These are phyloP conservation scores for Chesias legatella DNA, from an alignment of 2,888 invertebrate species.

Conservation along the genomic window DNA sequence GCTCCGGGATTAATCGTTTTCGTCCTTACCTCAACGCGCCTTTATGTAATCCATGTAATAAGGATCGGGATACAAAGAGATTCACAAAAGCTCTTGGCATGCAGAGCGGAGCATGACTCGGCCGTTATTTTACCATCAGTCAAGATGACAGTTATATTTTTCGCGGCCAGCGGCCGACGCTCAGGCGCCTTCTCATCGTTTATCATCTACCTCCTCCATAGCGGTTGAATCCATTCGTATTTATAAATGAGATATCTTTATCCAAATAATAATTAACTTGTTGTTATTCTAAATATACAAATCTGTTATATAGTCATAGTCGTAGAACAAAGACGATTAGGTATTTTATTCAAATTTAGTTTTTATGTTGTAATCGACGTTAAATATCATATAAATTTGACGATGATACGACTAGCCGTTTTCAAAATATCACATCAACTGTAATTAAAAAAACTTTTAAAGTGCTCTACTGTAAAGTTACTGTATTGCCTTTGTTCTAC, in stretches of 20 bases:
- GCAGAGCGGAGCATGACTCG: constrained; percentile 69
- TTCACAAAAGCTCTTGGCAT: constrained; percentile 68
- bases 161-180: constrained; percentile 72
- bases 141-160: constrained; percentile 79
- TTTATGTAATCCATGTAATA: constrained; percentile 62
- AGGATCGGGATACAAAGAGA: constrained; percentile 58
- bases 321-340: too few relatives aligned
- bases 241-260: constrained; percentile 50
- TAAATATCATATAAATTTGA: too few relatives aligned
- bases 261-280: constrained; percentile 7
- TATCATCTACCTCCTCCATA: constrained; percentile 67
- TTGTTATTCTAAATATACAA: constrained; percentile 6
- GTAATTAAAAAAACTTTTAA: too few relatives aligned
- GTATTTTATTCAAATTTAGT: too few relatives aligned
- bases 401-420: too few relatives aligned
- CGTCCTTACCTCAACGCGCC: constrained; percentile 43
- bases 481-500: too few relatives aligned
- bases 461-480: too few relatives aligned
- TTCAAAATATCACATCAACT: too few relatives aligned
- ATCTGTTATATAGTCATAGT: too few relatives aligned
- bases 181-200: constrained; percentile 69
- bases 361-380: too few relatives aligned
- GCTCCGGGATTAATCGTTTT: constrained; percentile 35
- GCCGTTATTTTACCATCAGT: constrained; percentile 74
- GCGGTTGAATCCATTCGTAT: constrained; percentile 61